These are phyloP conservation scores for Agrilus mali DNA, from an alignment of 2,888 invertebrate species.

Conservation along the genomic window DNA sequence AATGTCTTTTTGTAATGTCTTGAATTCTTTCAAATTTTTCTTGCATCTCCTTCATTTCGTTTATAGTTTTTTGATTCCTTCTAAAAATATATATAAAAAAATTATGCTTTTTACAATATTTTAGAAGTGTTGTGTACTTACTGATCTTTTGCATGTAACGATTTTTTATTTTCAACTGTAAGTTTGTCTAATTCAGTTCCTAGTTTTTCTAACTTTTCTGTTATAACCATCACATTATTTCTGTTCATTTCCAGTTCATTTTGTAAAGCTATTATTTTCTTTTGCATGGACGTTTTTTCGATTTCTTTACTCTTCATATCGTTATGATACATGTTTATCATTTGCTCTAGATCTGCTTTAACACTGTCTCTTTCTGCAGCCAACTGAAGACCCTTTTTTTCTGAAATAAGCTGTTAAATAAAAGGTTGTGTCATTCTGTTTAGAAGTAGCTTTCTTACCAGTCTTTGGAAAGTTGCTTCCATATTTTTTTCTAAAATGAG, in stretches of 20 bases:
- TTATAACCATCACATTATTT: conserved; percentile 21
- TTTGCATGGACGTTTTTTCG: conserved; percentile 39
- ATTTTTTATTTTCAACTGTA: conserved; percentile 21
- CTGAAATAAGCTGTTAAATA: conserved; percentile 37
- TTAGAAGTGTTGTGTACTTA: conserved; percentile 8
- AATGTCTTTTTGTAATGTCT: conserved; percentile 45
- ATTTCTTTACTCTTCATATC: conserved; percentile 45
- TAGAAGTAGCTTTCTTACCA: conserved; percentile 31
- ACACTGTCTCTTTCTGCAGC: conserved; percentile 45
- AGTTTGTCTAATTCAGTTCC: conserved; percentile 22
- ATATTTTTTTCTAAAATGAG: conserved; percentile 41
- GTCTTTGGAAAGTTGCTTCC: conserved; percentile 45
- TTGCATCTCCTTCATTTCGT: conserved; percentile 17
- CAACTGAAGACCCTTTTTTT: conserved; percentile 43
- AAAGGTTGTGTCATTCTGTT: neutral
- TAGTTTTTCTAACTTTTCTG: conserved; percentile 19
- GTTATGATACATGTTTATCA: conserved; percentile 41
- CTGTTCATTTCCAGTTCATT: conserved; percentile 28
- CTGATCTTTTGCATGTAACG: conserved; percentile 15
- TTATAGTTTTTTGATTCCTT: conserved; percentile 8
- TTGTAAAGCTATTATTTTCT: conserved; percentile 31
- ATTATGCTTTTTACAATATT: conserved; percentile 7
- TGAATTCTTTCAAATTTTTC: conserved; percentile 19
- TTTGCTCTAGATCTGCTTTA: conserved; percentile 43
- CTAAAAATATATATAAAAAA: conserved; percentile 7